Evolutionary conservation across 2,113 vertebrate genomes (phyloP).

Genomic region (Pleuronectes platessa): DNA sequence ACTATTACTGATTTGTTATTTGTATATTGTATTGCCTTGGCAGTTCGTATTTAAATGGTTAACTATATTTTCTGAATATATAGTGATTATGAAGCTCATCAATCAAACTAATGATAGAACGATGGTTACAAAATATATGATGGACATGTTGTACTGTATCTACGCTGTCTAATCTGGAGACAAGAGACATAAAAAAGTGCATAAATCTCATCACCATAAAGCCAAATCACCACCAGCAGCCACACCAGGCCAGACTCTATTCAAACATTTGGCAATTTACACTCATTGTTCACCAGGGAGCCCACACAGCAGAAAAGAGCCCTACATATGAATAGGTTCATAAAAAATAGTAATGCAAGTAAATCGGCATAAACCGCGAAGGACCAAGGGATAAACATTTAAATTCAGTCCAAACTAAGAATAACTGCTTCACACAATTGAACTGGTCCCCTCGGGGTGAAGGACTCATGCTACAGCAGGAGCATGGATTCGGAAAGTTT

Average conservation of each 20-base stretch:
- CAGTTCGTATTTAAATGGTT: background rate
- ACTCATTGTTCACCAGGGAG: background rate
- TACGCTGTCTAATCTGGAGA: background rate
- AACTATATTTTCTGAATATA: too few species aligned
- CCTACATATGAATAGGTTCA: background rate
- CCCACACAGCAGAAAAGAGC: background rate
- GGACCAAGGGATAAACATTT: background rate
- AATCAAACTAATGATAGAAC: background rate
- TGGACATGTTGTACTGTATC: background rate
- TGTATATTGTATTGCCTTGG: background rate
- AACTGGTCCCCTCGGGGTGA: too few species aligned
- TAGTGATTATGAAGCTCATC: too few species aligned
- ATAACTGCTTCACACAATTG: background rate
- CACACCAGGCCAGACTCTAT: background rate
- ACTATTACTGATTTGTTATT: background rate
- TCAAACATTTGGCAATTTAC: background rate
- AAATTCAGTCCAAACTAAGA: background rate
- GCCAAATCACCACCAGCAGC: background rate
- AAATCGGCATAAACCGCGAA: background rate
- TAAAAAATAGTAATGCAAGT: background rate
- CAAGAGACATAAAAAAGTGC: background rate
- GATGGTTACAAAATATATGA: background rate
- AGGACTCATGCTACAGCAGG: too few species aligned
- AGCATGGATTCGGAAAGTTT: background rate
- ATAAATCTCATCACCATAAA: background rate